Evolutionary conservation across 2,888 invertebrate genomes (phyloP), one percentile per base, ranked within the genome.

Genomic region (Clusia tigrina): DNA sequence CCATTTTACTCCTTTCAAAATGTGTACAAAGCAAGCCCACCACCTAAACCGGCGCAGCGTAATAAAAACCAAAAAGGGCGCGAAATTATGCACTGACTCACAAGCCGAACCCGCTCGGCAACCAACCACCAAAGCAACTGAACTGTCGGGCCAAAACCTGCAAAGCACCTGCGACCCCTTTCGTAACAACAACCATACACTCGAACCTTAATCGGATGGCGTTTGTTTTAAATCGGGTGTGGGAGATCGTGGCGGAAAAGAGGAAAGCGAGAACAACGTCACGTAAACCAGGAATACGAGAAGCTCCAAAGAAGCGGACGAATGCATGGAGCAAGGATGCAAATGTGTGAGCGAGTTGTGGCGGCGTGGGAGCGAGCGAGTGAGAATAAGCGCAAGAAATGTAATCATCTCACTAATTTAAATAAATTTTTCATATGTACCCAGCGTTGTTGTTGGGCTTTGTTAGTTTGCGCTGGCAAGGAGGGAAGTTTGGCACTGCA

Each of bases 361-460:
- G 5, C 6, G 3, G 42, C n/a, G 42, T 42, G 42, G 3, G 10
- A 15, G 42, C n/a, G 42, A 12, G 42, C n/a, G n/a, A n/a, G 42
- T 15, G 42, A 12, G 42, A 3, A 17, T 15, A 6, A 42, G 42
- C 6, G 42, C n/a, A n/a, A n/a, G 42, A 42, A n/a, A 15, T 68
- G 72, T 71, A 73, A 73, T 73, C 73, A 73, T 73, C 73, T 71
- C 69, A 71, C 72, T 73, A 73, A 73, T 73, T 73, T 73, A 71
- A 73, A 73, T 73, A 73, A 71, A 71, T 70, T 71, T 66, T 67
- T 66, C 71, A 69, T 55, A 54, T 54, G 62, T 62, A 46, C 54
- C 63, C 38, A 32, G 38, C 32, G 37, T 18, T 22, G 37, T 26
- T 56, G 15, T 24, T 51, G 38, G 17, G 17, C 23, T 15, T 17